Evolutionary conservation across 1,140 invertebrate genomes (phyloP).

Genomic region (Drosophila azteca): DNA sequence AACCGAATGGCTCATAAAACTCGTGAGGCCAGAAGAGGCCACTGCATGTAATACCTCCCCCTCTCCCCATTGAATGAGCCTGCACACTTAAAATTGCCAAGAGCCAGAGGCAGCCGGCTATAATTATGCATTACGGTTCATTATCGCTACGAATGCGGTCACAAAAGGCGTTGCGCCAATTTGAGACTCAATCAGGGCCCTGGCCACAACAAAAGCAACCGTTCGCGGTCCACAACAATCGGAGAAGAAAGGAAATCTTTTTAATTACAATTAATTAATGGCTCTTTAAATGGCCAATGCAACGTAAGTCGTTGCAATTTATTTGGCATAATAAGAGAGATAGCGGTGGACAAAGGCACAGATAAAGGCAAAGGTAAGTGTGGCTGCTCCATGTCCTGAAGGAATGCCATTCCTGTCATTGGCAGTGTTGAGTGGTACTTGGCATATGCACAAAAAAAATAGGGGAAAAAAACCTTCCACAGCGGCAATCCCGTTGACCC

Average conservation of each 20-base stretch:
- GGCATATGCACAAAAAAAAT: conserved; percentile 55
- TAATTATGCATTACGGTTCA: conserved; percentile 75
- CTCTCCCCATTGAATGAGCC: background rate
- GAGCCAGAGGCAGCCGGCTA: conserved; percentile 25
- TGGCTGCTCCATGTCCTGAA: too few relatives aligned
- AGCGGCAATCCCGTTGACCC: conserved; percentile 22
- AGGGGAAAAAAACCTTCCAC: too few relatives aligned
- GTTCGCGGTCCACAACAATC: background rate
- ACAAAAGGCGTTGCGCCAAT: conserved; percentile 55
- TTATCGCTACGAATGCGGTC: conserved; percentile 50
- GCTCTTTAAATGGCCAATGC: conserved; percentile 61
- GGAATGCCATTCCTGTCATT: conserved; percentile 46
- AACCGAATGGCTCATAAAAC: conserved; percentile 7
- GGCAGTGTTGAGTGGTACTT: conserved; percentile 18
- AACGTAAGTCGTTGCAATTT: conserved; percentile 38
- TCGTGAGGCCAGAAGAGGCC: background rate
- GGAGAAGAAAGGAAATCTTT: conserved; percentile 58
- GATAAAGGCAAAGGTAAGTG: too few relatives aligned
- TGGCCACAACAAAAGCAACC: conserved; percentile 47
- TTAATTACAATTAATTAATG: conserved; percentile 82
- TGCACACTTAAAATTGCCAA: conserved; percentile 7
- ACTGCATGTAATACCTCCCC: background rate
- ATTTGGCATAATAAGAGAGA: conserved; percentile 37
- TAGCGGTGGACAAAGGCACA: background rate
- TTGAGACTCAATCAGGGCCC: conserved; percentile 60